Evolutionary conservation across 2,888 invertebrate genomes (phyloP), one percentile per base, ranked within the genome.

Genomic region (Ornithoptera alexandrae): DNA sequence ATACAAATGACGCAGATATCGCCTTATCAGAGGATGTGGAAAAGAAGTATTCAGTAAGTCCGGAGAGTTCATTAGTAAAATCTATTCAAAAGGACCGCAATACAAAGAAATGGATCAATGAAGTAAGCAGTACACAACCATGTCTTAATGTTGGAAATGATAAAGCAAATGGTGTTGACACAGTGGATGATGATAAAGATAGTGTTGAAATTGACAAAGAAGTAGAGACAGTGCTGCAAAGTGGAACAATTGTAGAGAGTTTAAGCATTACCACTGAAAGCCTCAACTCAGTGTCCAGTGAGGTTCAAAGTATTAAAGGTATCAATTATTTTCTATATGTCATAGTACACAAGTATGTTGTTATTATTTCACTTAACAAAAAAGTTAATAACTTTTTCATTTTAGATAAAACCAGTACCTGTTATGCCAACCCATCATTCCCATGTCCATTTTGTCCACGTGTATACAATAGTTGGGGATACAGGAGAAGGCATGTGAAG

Each of bases 391-490:
- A 53, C 53, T 22, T 24, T 39, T 5, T 24, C 30, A 68, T 63
- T 73, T 75, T 86, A 90, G 89, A 89, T 75, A 89, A 87, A 73
- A 83, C 74, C 57, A 84, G 74, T 72, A 81, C 82, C 18, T 87
- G 85, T 71, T 91, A 91, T 72, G 83, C 89, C 22, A 93, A 86
- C 74, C 93, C 93, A 18, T 94, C 94, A 22, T 94, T 94, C 76
- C 94, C 94, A 0, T 94, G 94, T 71, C 94, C 94, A 1, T 94
- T 94, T 78, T 94, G 94, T 78, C 93, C 93, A 20, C 90, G 94
- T 61, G 93, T 94, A 6, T 94, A 94, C 83, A 93, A 94, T 74
- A 94, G 94, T 71, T 94, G 94, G 94, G 94, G 94, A 0, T 94
- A 94, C 71, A 85, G 94, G 50, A 86, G 94, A 75, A 89, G 94